Base-by-base conservation (phyloP, 2,888 invertebrate species). In the Gasteruption jaculator region DNA sequence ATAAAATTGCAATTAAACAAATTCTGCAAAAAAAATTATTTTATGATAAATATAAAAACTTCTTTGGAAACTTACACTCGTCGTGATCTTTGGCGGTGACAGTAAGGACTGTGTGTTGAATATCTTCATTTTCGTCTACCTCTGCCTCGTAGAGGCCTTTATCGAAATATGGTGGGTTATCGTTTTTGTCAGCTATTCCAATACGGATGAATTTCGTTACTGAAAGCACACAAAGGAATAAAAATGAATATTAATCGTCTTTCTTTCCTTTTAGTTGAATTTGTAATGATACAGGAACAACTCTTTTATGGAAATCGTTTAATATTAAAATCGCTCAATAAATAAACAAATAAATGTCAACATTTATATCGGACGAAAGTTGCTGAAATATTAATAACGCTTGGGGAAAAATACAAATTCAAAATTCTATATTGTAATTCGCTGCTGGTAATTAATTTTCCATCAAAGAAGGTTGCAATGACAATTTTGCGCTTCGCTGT, bases 51-150 rank as follows among this genome's bases (percentile, higher is more conserved):
- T n/a, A n/a, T n/a, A n/a, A n/a, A n/a, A n/a, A n/a, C n/a, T n/a
- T n/a, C n/a, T n/a, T n/a, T n/a, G n/a, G n/a, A n/a, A n/a, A 88
- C 91, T 91, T 75, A 93, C 93, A 93, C 83, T 94, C 94, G 79
- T 96, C 96, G 79, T 91, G 91, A 82, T 96, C 96, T 79, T 94
- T 93, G 80, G 96, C 96, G 76, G 93, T 93, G 78, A 96, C 95
- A 56, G 93, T 93, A 73, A 95, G 90, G 34, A 94, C 92, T 49
- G 94, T 93, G 73, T 94, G 93, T 66, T 93, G 93, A 65, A 93
- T 92, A 70, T 94, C 93, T 74, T 94, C 92, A 81, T 95, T 94
- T 73, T 95, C 95, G 76, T 94, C 93, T 65, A 95, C 94, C 75
- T 93, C 93, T 63, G 95, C 94, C 75, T 92, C 91, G 76, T 95